Conservation (phyloP, 2,888 invertebrate genomes). For the Mellilla xanthometata region DNA sequence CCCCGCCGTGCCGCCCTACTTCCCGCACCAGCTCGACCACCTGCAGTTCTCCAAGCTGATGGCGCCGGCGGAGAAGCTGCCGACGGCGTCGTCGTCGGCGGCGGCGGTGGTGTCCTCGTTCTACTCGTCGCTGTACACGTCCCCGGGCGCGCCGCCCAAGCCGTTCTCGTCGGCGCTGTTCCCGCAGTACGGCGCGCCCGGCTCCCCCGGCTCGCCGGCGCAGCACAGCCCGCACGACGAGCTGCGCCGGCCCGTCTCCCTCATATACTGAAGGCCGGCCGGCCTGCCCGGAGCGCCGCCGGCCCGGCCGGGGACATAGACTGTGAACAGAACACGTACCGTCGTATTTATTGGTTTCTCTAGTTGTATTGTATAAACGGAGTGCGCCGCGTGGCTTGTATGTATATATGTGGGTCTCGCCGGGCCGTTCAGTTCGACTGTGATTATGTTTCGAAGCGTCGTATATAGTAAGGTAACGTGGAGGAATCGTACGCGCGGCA, state of each 20-base stretch:
- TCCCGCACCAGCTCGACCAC: slow-evolving; percentile 88
- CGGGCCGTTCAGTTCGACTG: slow-evolving; percentile 58
- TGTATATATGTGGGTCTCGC: slow-evolving; percentile 64
- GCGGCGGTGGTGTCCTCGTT: slow-evolving; percentile 86
- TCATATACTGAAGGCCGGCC: slow-evolving; percentile 85
- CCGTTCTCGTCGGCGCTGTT: slow-evolving; percentile 79
- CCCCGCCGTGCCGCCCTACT: slow-evolving; percentile 87
- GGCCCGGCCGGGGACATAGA: slow-evolving; percentile 60
- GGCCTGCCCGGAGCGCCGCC: slow-evolving; percentile 64
- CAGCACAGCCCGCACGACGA: slow-evolving; percentile 81
- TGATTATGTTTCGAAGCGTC: slow-evolving; percentile 72
- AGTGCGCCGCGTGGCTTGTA: slow-evolving; percentile 72
- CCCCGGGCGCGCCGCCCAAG: slow-evolving; percentile 76
- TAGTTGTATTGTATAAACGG: slow-evolving; percentile 49
- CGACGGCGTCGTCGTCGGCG: slow-evolving; percentile 71
- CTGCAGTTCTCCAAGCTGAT: slow-evolving; percentile 85
- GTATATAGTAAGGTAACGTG: slow-evolving; percentile 60
- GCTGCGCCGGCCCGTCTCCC: slow-evolving; percentile 86
- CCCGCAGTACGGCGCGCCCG: slow-evolving; percentile 77
- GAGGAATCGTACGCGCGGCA: slow-evolving; percentile 58
- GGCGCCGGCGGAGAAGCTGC: slow-evolving; percentile 72
- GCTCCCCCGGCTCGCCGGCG: slow-evolving; percentile 69
- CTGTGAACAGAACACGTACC: slow-evolving; percentile 49
- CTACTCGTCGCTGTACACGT: slow-evolving; percentile 86
- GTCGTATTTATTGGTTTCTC: slow-evolving; percentile 68